A percentile compares a stretch with the other conserved stretches of the same genome.
phyloP scores from a whole-genome alignment of 1,140 invertebrate genomes.

The Leptoteleia sp. region DNA sequence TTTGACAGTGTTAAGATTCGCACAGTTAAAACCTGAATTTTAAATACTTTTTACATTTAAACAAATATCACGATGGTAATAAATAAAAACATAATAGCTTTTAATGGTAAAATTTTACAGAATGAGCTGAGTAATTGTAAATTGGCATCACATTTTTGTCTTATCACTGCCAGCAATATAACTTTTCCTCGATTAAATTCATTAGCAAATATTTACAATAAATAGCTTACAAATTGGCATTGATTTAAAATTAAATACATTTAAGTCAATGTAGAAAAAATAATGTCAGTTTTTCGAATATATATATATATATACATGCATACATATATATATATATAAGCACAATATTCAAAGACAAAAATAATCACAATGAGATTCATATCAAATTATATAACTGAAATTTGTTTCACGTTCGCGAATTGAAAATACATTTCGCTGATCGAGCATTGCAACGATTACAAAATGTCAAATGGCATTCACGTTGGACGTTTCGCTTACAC shows the following conservation, averaged over 20 bases:
- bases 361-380: slow-evolving; percentile 40
- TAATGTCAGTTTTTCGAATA: slow-evolving; percentile 16
- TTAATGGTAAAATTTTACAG: no score
- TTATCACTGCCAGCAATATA: slow-evolving; percentile 45
- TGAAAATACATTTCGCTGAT: slow-evolving; percentile 26
- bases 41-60: slow-evolving; percentile 7
- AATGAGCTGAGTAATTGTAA: background rate
- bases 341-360: no score
- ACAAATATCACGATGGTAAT: slow-evolving; percentile 14
- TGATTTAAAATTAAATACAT: slow-evolving; percentile 25
- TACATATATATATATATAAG: no score
- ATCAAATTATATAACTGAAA: slow-evolving; percentile 24
- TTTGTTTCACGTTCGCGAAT: slow-evolving; percentile 13
- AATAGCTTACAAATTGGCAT: slow-evolving; percentile 51
- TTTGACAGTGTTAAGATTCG: slow-evolving; percentile 57
- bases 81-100: slow-evolving; percentile 8
- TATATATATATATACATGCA: no score
- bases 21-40: slow-evolving; percentile 4
- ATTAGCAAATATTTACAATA: slow-evolving; percentile 59
- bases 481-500: slow-evolving; percentile 32
- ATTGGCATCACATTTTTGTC: slow-evolving; percentile 33
- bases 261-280: slow-evolving; percentile 30
- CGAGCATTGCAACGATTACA: slow-evolving; percentile 46
- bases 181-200: slow-evolving; percentile 19
- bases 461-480: slow-evolving; percentile 60